phyloP scores from a whole-genome alignment of 2,888 invertebrate genomes.

The Julus scandinavius region DNA sequence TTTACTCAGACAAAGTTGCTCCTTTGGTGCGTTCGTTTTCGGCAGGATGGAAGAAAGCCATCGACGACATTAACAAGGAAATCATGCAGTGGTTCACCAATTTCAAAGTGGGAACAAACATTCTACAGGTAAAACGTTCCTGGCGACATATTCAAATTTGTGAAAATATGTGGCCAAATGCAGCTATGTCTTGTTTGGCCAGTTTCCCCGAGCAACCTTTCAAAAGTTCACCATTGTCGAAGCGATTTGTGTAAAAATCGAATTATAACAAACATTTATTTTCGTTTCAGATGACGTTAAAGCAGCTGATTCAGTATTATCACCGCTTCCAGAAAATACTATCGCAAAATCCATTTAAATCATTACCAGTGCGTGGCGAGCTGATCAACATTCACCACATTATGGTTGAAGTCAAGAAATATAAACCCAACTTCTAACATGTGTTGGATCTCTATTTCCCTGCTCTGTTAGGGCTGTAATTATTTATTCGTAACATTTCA shows the following conservation, averaged over 20 bases:
- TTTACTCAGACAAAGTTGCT: slow-evolving; percentile 75
- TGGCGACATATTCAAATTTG: not conserved
- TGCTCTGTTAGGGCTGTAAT: not conserved
- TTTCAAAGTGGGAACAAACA: slow-evolving; percentile 91
- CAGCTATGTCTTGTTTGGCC: no score
- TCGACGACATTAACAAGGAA: slow-evolving; percentile 94
- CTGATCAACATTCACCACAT: slow-evolving; percentile 98
- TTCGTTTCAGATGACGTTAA: slow-evolving; percentile 78
- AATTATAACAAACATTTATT: not conserved
- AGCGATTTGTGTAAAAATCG: no score
- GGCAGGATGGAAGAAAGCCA: slow-evolving; percentile 92
- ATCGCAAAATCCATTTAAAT: slow-evolving; percentile 74
- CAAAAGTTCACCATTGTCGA: no score
- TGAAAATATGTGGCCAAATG: not conserved
- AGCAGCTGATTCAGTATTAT: slow-evolving; percentile 97
- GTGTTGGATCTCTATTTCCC: not conserved
- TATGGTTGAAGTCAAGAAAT: slow-evolving; percentile 99
- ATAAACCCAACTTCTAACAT: slow-evolving; percentile 85
- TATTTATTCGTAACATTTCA: not conserved
- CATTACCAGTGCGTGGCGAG: slow-evolving; percentile 74
- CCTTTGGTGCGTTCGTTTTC: slow-evolving; percentile 89
- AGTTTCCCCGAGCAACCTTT: no score
- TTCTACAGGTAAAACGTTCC: slow-evolving; percentile 76
- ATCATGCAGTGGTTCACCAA: slow-evolving; percentile 96
- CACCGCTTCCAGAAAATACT: slow-evolving; percentile 95